A percentile compares a stretch with the other conserved stretches of the same genome.
phyloP scores from a whole-genome alignment of 2,113 vertebrate genomes.

The Scophthalmus maximus region DNA sequence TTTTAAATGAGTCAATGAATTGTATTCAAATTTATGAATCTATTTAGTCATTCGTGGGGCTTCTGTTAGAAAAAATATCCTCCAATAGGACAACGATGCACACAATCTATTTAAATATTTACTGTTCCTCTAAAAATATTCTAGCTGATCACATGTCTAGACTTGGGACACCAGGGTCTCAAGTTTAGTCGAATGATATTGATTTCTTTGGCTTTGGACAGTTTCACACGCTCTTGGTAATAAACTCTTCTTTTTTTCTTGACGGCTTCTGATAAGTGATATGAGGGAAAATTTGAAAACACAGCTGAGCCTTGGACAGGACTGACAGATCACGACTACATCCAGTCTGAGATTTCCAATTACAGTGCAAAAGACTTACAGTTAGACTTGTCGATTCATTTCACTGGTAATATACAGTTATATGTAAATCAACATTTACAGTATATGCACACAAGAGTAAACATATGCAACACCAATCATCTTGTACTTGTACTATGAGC shows the following conservation, averaged over 20 bases:
- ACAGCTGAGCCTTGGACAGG: conserved; percentile 40
- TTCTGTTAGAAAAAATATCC: neutral
- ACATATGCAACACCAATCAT: conserved; percentile 62
- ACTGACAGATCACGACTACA: conserved; percentile 39
- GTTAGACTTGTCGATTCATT: conserved; percentile 56
- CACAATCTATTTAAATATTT: neutral
- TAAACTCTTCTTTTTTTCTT: neutral
- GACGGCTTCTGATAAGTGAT: neutral
- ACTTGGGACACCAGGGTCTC: neutral
- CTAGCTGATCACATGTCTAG: neutral
- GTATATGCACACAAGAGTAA: conserved; percentile 61
- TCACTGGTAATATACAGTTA: conserved; percentile 59
- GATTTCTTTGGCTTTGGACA: neutral
- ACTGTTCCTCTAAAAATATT: neutral
- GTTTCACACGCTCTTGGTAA: neutral
- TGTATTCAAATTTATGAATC: neutral
- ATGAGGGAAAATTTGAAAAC: neutral
- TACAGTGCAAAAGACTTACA: conserved; percentile 59
- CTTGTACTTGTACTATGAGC: conserved; percentile 48
- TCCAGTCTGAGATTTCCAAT: conserved; percentile 41
- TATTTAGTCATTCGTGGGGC: too few species aligned
- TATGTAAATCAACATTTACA: conserved; percentile 70
- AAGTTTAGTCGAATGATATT: neutral
- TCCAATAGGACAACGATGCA: neutral
- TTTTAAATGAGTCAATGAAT: neutral